Percentiles rank a stretch among this genome's conserved stretches.
Evolutionary conservation across 2,797 vertebrate species (phyloP).

Genomic region (Epinephelus malabaricus): DNA sequence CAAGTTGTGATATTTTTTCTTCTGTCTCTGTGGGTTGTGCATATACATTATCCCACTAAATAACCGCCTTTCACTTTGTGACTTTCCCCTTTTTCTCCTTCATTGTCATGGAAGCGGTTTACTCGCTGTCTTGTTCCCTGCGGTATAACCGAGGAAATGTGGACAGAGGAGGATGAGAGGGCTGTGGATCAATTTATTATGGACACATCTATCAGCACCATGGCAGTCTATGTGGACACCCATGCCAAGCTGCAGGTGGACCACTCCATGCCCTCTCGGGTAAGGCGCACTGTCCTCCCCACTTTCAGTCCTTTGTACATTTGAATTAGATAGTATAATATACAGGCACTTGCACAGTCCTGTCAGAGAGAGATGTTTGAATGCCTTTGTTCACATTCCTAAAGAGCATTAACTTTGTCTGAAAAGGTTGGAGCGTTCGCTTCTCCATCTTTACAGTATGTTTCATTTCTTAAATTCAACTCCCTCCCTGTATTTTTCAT

Average conservation of each 20-base stretch:
- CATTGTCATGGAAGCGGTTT: constrained; percentile 69
- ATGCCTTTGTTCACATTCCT: not conserved
- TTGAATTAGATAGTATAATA: not conserved
- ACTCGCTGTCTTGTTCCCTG: constrained; percentile 72
- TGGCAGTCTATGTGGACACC: constrained; percentile 72
- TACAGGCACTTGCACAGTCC: not conserved
- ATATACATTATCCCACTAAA: not conserved
- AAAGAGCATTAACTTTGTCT: not conserved
- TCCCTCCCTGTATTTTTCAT: not conserved
- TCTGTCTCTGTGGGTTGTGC: not conserved
- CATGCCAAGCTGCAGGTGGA: constrained; percentile 77
- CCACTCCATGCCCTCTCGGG: constrained; percentile 82
- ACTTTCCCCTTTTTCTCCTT: not conserved
- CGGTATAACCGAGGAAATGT: constrained; percentile 79
- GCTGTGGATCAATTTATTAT: constrained; percentile 84
- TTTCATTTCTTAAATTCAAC: not conserved
- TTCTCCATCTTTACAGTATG: not conserved
- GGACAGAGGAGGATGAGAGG: constrained; percentile 83
- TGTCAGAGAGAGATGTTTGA: not conserved
- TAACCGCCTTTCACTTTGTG: not conserved
- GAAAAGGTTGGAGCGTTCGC: not conserved
- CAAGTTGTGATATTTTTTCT: not conserved
- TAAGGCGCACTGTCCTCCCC: constrained; percentile 56
- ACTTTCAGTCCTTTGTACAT: not conserved
- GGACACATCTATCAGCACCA: constrained; percentile 76